Base-by-base conservation (phyloP, 2,113 vertebrate genomes). In the Melanerpes formicivorus region DNA sequence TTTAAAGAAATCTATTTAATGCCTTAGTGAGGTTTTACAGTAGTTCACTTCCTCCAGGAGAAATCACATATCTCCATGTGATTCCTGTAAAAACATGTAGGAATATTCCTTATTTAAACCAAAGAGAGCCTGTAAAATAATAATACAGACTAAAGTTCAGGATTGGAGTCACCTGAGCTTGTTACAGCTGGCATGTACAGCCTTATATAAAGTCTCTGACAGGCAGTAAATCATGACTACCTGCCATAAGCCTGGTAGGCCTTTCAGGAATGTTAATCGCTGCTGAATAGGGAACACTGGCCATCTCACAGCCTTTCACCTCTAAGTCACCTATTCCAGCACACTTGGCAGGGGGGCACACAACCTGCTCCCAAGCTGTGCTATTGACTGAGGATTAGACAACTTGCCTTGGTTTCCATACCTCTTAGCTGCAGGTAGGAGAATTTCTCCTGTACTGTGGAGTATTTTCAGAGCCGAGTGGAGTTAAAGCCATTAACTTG, bases 61-160 rank as follows among this genome's bases (percentile, higher is more conserved):
- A 90, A 76, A 87, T 30, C 2, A 50, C 9, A 2, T 40, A 15
- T 18, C 44, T 73, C 21, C 11, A 9, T 22, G 34, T 42, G 72
- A 65, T 48, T 86, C 37, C 23, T 13, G 14, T 27, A 64, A 30
- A 93, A 82, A 50, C 4, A 32, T 42, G 46, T 29, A 65, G 62
- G 37, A 91, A 63, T 72, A 72, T 37, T 84, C 29, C 21, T 44
- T 74, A 52, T 48, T 69, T 87, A 82, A 84, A 70, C 48, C 16
- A 81, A 90, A 46, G 14, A 73, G 13, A 84, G 5, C 50, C 14
- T 84, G 74, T 14, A 56, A 88, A 91, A 84, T 30, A 73, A 84
- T 30, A 73, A 82, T 32, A 87, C 34, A 90, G 55, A 71, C 23
- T 30, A 76, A 92, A 96, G 94, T 77, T 88, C 90, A 76, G 54